Evolutionary conservation across 2,797 vertebrate species (phyloP).

Genomic region (Hipposideros larvatus): DNA sequence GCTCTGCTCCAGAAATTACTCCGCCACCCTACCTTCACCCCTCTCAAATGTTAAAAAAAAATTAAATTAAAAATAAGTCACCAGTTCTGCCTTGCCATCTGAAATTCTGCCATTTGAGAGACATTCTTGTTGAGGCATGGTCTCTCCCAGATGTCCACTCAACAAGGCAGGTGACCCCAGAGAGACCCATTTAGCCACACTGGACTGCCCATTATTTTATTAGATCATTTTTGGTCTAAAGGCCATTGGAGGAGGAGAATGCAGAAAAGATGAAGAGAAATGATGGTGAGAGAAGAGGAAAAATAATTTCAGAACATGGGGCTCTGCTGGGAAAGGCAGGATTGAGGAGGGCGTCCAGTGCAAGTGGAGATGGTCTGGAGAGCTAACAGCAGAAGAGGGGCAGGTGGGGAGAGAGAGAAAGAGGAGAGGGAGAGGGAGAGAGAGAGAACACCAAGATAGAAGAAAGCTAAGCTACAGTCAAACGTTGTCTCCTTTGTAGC

Average conservation of each 20-base stretch:
- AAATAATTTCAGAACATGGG: background rate
- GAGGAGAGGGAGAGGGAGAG: background rate
- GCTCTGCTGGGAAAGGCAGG: background rate
- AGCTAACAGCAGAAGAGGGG: background rate
- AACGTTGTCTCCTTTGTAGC: background rate
- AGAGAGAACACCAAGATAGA: background rate
- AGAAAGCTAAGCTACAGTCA: background rate
- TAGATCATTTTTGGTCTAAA: background rate
- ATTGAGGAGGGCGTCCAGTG: background rate
- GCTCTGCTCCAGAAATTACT: background rate
- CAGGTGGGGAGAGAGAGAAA: rapidly evolving
- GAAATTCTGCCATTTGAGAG: background rate
- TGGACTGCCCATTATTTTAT: background rate
- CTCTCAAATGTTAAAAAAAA: background rate
- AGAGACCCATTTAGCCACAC: background rate
- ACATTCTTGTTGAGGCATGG: background rate
- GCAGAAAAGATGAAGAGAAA: background rate
- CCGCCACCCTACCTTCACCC: background rate
- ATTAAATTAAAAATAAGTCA: background rate
- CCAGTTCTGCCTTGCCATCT: background rate
- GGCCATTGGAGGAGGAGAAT: background rate
- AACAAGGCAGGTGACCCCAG: background rate
- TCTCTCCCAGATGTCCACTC: background rate
- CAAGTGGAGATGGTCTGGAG: background rate
- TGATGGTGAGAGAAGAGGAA: background rate